Conservation (phyloP, 2,888 invertebrate genomes). For the Lumbricus terrestris region DNA sequence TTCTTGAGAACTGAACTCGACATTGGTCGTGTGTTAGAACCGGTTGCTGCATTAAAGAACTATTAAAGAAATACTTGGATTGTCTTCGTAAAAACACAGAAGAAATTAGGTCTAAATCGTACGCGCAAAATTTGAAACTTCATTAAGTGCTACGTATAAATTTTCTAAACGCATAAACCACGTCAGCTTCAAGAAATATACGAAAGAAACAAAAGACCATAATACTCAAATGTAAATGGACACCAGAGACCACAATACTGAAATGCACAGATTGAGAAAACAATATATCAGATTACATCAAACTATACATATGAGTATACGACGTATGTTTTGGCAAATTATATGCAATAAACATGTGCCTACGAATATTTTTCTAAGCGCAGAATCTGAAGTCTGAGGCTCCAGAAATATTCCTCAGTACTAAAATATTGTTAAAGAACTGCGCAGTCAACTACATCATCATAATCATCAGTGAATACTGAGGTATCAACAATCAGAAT, state of each 20-base stretch:
- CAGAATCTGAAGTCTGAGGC: not conserved
- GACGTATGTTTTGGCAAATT: not conserved
- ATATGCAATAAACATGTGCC: not conserved
- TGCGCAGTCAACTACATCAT: too few relatives aligned
- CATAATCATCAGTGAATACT: not conserved
- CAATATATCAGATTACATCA: not conserved
- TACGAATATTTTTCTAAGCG: not conserved
- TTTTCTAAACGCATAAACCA: too few relatives aligned
- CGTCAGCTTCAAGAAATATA: not conserved
- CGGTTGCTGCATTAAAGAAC: too few relatives aligned
- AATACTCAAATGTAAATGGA: not conserved
- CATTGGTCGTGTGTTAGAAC: not conserved
- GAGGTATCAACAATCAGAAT: not conserved
- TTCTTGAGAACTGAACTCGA: not conserved
- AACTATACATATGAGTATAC: too few relatives aligned
- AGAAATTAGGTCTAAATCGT: not conserved
- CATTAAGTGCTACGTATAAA: too few relatives aligned
- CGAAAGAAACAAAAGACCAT: not conserved
- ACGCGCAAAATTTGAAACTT: not conserved
- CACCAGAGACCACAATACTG: not conserved
- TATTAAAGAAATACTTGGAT: not conserved
- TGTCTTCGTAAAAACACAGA: not conserved
- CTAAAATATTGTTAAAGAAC: not conserved
- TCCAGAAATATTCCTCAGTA: not conserved
- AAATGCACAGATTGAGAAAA: slow-evolving; percentile 3